A percentile compares a stretch with the other conserved stretches of the same genome.
phyloP scores from a whole-genome alignment of 2,797 vertebrate genomes.

The Acanthis flammea region DNA sequence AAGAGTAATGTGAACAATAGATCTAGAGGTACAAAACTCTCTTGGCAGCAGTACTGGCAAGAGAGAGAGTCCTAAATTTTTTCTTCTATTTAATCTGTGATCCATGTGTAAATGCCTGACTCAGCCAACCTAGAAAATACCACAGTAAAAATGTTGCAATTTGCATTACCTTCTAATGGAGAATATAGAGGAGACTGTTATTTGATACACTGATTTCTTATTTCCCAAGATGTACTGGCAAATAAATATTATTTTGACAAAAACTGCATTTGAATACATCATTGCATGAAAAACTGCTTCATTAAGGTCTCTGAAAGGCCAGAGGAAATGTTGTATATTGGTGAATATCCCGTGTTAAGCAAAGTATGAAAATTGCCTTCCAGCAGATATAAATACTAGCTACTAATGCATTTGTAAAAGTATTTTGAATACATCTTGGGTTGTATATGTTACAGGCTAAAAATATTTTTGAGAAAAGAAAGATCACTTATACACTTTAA shows the following conservation, averaged over 20 bases:
- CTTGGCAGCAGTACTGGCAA: slow-evolving; percentile 19
- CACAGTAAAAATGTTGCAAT: neutral
- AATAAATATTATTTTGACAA: slow-evolving; percentile 40
- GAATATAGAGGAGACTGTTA: neutral
- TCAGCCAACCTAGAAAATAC: neutral
- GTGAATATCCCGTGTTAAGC: slow-evolving; percentile 7
- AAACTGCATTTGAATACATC: slow-evolving; percentile 13
- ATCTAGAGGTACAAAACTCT: slow-evolving; percentile 20
- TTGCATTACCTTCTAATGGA: neutral
- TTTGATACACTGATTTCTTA: slow-evolving; percentile 24
- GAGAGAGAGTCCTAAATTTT: slow-evolving; percentile 31
- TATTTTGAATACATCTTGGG: neutral
- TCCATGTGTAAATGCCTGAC: neutral
- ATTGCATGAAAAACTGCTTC: slow-evolving; percentile 21
- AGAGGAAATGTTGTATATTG: slow-evolving; percentile 17
- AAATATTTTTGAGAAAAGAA: slow-evolving; percentile 4
- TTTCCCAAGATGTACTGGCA: neutral
- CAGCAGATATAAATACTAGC: slow-evolving; percentile 47
- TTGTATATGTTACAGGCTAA: neutral
- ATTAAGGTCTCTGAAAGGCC: neutral
- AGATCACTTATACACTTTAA: neutral
- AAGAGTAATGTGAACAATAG: neutral
- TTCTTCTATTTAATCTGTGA: neutral
- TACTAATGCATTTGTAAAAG: slow-evolving; percentile 4
- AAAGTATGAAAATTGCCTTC: slow-evolving; percentile 48